Percentiles rank a stretch among this genome's conserved stretches.
Conservation (phyloP, 1,140 invertebrate species). For the Bombus terrestris region DNA sequence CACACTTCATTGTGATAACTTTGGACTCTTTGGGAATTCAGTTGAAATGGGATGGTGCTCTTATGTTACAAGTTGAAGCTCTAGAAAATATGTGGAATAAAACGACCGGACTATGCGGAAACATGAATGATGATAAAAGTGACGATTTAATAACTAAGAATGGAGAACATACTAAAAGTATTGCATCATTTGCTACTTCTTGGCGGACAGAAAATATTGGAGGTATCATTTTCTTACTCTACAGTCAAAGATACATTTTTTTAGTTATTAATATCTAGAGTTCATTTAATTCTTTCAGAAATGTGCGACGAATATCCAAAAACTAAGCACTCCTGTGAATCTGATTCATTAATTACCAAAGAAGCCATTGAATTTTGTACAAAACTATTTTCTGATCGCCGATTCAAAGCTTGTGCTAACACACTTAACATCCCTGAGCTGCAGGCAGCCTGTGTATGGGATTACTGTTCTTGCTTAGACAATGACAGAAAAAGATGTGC, state of each 20-base stretch:
- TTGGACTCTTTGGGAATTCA: conserved; percentile 87
- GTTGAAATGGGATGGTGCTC: conserved; percentile 88
- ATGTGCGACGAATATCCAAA: conserved; percentile 84
- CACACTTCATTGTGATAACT: conserved; percentile 86
- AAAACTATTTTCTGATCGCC: conserved; percentile 85
- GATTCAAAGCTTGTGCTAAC: conserved; percentile 86
- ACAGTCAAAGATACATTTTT: not conserved
- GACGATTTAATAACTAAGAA: conserved; percentile 88
- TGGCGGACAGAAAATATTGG: conserved; percentile 87
- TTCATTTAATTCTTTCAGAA: conserved; percentile 81
- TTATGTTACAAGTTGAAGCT: conserved; percentile 85
- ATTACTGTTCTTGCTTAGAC: conserved; percentile 89
- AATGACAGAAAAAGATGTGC: conserved; percentile 86
- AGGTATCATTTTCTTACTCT: conserved; percentile 79
- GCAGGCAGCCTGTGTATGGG: conserved; percentile 88
- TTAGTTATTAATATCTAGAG: not conserved
- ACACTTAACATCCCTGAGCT: conserved; percentile 84
- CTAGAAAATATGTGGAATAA: conserved; percentile 89
- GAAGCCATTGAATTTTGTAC: conserved; percentile 86
- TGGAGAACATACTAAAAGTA: conserved; percentile 81
- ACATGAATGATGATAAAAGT: conserved; percentile 86
- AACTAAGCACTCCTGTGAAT: conserved; percentile 82
- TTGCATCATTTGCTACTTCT: conserved; percentile 84
- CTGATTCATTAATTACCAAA: conserved; percentile 72
- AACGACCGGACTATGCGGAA: conserved; percentile 91